These are phyloP conservation scores for Polymixis flavicincta DNA, from an alignment of 2,888 invertebrate genomes.

Conservation along the genomic window DNA sequence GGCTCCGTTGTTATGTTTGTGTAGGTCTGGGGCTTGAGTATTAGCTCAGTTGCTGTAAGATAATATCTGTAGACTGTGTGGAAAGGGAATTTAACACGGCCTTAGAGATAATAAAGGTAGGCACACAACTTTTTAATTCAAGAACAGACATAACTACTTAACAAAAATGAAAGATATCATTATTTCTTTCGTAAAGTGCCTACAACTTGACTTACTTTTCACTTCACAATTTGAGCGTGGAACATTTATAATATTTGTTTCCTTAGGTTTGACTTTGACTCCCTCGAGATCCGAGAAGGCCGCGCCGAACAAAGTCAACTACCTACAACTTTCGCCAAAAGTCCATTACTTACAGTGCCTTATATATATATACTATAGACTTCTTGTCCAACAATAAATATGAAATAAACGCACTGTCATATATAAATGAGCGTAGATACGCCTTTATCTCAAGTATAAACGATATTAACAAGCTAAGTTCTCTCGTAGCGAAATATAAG, in stretches of 20 bases:
- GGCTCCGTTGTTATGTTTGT: constrained; percentile 53
- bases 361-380: constrained; percentile 54
- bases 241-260: constrained; percentile 66
- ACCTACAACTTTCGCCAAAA: constrained; percentile 48
- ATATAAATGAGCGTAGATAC: constrained; percentile 51
- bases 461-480: constrained; percentile 70
- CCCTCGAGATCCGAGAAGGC: constrained; percentile 44
- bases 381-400: constrained; percentile 52
- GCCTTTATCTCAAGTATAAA: constrained; percentile 63
- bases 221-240: constrained; percentile 54
- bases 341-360: constrained; percentile 45
- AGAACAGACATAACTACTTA: constrained; percentile 29
- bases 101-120: constrained; percentile 26
- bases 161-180: constrained; percentile 25
- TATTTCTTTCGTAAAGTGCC: constrained; percentile 21
- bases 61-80: constrained; percentile 44
- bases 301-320: constrained; percentile 48
- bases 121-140: constrained; percentile 21
- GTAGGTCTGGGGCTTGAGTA: constrained; percentile 45
- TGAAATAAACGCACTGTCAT: constrained; percentile 42
- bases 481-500: constrained; percentile 67
- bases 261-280: constrained; percentile 62
- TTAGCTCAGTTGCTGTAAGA: constrained; percentile 50
- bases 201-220: constrained; percentile 55
- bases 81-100: constrained; percentile 28